Percentiles rank a stretch among this genome's conserved stretches.
phyloP scores from a whole-genome alignment of 2,797 vertebrate genomes.

The Discoglossus pictus region DNA sequence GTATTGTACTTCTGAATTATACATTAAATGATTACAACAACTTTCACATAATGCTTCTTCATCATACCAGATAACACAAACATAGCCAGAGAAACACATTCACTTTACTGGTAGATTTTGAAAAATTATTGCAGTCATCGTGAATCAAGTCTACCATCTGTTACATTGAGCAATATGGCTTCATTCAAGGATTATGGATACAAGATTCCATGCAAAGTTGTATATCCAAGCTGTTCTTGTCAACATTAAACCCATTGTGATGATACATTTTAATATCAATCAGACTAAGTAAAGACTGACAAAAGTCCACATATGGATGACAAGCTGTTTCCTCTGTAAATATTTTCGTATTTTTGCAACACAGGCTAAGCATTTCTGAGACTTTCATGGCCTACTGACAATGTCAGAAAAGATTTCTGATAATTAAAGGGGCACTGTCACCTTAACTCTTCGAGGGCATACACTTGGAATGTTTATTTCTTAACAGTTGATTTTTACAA shows the following conservation, averaged over 20 bases:
- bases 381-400: no score
- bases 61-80: conserved; percentile 55
- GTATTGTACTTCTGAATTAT: no score
- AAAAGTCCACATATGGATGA: conserved; percentile 79
- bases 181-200: conserved; percentile 63
- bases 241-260: conserved; percentile 69
- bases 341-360: conserved; percentile 72
- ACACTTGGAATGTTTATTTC: no score
- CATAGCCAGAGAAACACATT: conserved; percentile 63
- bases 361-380: conserved; percentile 65
- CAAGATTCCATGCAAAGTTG: conserved; percentile 65
- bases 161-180: conserved; percentile 64
- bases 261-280: conserved; percentile 75
- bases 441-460: no score
- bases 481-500: no score
- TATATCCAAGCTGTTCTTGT: conserved; percentile 76
- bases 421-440: no score
- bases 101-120: conserved; percentile 64
- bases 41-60: neutral
- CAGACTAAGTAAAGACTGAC: conserved; percentile 77
- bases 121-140: conserved; percentile 63
- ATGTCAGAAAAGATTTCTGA: no score
- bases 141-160: conserved; percentile 73
- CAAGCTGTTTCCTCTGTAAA: conserved; percentile 77
- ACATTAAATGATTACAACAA: no score